Percentiles rank a stretch among this genome's conserved stretches.
These are phyloP conservation scores for Nylanderia fulva DNA, from an alignment of 1,140 invertebrate genomes.

Conservation along the genomic window DNA sequence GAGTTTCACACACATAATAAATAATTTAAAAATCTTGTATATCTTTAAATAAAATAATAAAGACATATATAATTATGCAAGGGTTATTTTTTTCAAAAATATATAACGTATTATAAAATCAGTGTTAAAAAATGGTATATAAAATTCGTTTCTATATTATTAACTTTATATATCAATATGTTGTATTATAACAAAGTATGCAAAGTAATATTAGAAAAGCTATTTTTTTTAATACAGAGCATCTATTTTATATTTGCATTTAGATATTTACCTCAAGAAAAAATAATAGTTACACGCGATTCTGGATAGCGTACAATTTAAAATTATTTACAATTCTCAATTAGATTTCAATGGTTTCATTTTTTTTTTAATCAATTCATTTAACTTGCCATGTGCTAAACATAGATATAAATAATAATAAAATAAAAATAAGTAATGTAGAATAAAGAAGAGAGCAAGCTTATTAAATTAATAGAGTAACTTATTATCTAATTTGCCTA, in stretches of 20 bases:
- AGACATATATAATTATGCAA: too few relatives aligned
- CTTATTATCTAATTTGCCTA: background rate
- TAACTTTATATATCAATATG: background rate
- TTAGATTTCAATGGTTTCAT: background rate
- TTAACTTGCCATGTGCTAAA: background rate
- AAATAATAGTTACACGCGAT: background rate
- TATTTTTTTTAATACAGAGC: slow-evolving; percentile 19
- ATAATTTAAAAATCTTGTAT: too few relatives aligned
- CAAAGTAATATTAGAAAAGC: background rate
- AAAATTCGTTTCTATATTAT: background rate
- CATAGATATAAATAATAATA: background rate
- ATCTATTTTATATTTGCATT: slow-evolving; percentile 15
- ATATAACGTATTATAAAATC: background rate
- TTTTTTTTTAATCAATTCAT: background rate
- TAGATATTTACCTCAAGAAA: slow-evolving; percentile 8
- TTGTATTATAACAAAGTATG: slow-evolving; percentile 11
- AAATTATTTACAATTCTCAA: background rate
- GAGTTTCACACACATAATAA: too few relatives aligned
- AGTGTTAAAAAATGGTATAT: slow-evolving; percentile 1
- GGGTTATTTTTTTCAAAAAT: background rate
- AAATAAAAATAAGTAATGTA: background rate
- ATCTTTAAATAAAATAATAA: too few relatives aligned
- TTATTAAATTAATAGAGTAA: background rate
- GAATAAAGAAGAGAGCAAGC: too few relatives aligned
- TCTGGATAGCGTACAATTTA: background rate